Conservation (phyloP, 1,140 invertebrate genomes). For the Brachionus sp. region DNA sequence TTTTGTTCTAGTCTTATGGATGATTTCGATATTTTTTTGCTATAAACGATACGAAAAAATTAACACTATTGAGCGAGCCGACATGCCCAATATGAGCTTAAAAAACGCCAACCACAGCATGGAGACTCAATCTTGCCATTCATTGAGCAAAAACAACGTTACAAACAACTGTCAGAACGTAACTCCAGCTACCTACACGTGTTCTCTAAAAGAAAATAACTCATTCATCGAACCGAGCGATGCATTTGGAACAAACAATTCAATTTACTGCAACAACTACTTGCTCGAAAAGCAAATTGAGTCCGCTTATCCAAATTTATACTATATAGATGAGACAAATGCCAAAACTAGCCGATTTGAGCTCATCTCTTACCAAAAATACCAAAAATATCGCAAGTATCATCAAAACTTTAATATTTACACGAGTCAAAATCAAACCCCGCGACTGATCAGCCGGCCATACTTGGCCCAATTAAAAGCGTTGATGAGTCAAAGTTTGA, state of each 20-base stretch:
- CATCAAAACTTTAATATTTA: neutral
- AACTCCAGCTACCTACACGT: neutral
- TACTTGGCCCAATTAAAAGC: neutral
- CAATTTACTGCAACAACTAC: neutral
- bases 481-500: constrained; percentile 8
- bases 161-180: neutral
- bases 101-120: constrained; percentile 11
- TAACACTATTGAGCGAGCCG: constrained; percentile 28
- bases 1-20: constrained; percentile 18
- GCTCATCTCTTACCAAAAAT: neutral
- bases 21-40: constrained; percentile 40
- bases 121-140: constrained; percentile 1
- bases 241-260: neutral
- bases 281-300: neutral
- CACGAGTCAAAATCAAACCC: neutral
- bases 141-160: neutral
- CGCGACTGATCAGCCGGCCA: neutral
- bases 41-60: constrained; percentile 42
- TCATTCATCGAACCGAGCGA: neutral
- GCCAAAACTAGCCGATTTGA: neutral
- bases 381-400: neutral
- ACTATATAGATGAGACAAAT: neutral
- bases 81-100: constrained; percentile 7
- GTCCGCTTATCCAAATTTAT: neutral
- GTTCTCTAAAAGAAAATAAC: neutral